Base-by-base conservation (phyloP, 2,113 vertebrate genomes). In the Bubo blakistoni region DNA sequence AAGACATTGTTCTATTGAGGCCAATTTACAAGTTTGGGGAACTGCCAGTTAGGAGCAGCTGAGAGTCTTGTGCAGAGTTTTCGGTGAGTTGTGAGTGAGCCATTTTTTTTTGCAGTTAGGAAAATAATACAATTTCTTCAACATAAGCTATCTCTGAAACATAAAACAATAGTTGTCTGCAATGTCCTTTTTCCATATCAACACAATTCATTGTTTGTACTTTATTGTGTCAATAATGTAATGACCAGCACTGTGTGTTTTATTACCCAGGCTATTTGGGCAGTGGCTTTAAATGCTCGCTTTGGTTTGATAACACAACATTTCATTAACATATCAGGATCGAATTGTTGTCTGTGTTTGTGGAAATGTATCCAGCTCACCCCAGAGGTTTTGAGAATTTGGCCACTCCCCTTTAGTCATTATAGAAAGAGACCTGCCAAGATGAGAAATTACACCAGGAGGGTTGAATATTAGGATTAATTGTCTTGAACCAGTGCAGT, bases 391-490 rank as follows among this genome's bases (percentile, higher is more conserved):
- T 96, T 96, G 95, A 94, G 96, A 97, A 95, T 96, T 92, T 92
- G 72, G 96, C 98, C 98, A 98, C 98, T 99, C 98, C 98, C 98
- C 98, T 98, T 97, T 98, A 98, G 98, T 98, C 98, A 99, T 98
- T 98, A 98, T 98, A 98, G 98, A 99, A 98, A 98, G 98, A 98
- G 98, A 98, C 97, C 99, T 99, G 99, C 98, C 99, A 99, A 98
- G 98, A 99, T 99, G 99, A 99, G 99, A 97, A 99, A 99, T 99
- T 98, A 98, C 97, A 97, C 86, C 97, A 97, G 98, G 98, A 98
- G 98, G 97, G 97, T 97, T 98, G 98, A 98, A 99, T 99, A 99
- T 99, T 99, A 99, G 99, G 98, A 99, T 99, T 99, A 99, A 99
- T 99, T 99, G 99, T 99, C 99, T 99, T 98, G 98, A 99, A 99